Conservation (phyloP, 2,888 invertebrate species). For the Spatulosminthurus flaviceps region DNA sequence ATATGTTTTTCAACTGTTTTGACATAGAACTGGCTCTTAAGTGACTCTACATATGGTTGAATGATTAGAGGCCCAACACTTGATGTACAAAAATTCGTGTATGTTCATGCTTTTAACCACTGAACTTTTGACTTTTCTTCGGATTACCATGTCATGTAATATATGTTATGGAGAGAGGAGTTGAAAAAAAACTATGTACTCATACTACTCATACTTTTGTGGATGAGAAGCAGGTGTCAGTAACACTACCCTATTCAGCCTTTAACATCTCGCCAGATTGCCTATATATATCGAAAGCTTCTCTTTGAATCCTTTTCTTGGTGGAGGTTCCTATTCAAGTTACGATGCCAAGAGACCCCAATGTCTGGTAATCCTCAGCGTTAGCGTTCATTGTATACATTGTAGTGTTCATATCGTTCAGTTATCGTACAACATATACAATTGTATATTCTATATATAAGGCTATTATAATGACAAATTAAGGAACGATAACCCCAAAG, state of each 20-base stretch:
- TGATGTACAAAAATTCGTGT: not conserved
- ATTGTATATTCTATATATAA: too few relatives aligned
- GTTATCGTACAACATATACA: too few relatives aligned
- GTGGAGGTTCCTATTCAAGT: not conserved
- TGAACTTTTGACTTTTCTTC: constrained; percentile 3
- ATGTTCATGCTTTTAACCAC: not conserved
- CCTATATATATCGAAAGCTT: too few relatives aligned
- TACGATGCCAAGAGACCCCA: not conserved
- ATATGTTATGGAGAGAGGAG: not conserved
- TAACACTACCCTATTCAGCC: not conserved
- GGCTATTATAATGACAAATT: too few relatives aligned
- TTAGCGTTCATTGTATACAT: too few relatives aligned
- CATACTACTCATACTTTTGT: not conserved
- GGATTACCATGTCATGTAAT: not conserved
- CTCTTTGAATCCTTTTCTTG: not conserved
- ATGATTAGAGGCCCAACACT: too few relatives aligned
- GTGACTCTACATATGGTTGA: not conserved
- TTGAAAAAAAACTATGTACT: not conserved
- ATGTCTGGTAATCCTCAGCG: too few relatives aligned
- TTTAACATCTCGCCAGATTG: too few relatives aligned
- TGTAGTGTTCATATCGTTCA: too few relatives aligned
- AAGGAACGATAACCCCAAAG: not conserved
- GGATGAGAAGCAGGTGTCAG: not conserved
- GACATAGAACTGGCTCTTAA: too few relatives aligned
- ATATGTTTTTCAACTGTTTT: not conserved